phyloP scores from a whole-genome alignment of 1,140 invertebrate species.

The Drosophila sechellia region DNA sequence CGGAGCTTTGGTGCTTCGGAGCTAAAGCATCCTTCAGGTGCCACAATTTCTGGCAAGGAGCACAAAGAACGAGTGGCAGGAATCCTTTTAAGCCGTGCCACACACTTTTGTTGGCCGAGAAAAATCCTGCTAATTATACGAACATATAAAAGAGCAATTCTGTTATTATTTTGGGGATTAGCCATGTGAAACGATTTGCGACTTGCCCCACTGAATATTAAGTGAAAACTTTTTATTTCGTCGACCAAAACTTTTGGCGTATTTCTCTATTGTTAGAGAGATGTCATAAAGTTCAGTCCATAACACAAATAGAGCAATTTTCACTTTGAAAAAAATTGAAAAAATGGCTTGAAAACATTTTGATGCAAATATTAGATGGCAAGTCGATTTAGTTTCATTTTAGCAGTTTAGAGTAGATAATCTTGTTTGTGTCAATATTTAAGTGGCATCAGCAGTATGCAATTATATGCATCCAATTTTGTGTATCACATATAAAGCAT shows the following conservation, averaged over 20 bases:
- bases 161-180: slow-evolving; percentile 35
- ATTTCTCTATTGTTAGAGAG: neutral
- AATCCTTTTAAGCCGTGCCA: slow-evolving; percentile 37
- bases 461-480: neutral
- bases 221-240: slow-evolving; percentile 29
- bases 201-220: slow-evolving; percentile 16
- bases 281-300: neutral
- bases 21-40: slow-evolving; percentile 30
- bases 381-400: neutral
- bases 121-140: slow-evolving; percentile 42
- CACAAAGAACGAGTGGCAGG: slow-evolving; percentile 17
- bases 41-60: neutral
- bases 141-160: slow-evolving; percentile 36
- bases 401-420: neutral
- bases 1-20: neutral
- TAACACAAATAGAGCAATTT: neutral
- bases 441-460: slow-evolving; percentile 3
- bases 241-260: slow-evolving; percentile 13
- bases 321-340: neutral
- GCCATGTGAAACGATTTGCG: slow-evolving; percentile 13
- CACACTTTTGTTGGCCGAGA: slow-evolving; percentile 19
- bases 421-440: neutral
- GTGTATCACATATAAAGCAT: neutral
- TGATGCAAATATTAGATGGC: neutral
- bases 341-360: too few relatives aligned